phyloP scores from a whole-genome alignment of 2,888 invertebrate genomes.

The Chloroclysta siterata region DNA sequence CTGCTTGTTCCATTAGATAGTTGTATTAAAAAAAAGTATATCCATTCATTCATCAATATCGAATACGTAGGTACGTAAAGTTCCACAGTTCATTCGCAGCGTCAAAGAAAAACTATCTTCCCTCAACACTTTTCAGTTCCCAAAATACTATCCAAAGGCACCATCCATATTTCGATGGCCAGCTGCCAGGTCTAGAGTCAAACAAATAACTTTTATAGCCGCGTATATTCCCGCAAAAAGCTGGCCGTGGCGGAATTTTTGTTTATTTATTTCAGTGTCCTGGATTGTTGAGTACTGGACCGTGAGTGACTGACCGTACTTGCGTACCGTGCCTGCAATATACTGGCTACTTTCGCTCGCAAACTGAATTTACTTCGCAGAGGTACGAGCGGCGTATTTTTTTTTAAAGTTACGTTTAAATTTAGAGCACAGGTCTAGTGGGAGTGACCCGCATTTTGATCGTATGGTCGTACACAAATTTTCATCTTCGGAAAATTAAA shows the following conservation, averaged over 20 bases:
- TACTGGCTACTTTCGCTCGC: constrained; percentile 1
- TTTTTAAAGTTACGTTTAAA: background rate
- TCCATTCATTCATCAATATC: too few species aligned
- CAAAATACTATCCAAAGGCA: constrained; percentile 16
- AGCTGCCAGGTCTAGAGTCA: constrained; percentile 39
- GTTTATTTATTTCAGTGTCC: constrained; percentile 32
- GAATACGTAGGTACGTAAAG: background rate
- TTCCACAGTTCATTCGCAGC: background rate
- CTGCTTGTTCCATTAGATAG: too few species aligned
- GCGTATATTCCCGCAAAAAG: constrained; percentile 41
- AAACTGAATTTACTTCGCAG: constrained; percentile 1
- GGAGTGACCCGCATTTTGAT: too few species aligned
- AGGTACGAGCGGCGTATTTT: background rate
- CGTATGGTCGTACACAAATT: too few species aligned
- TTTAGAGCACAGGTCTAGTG: too few species aligned
- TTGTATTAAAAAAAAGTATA: too few species aligned
- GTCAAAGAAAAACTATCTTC: background rate
- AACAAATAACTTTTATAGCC: constrained; percentile 47
- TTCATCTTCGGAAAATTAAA: too few species aligned
- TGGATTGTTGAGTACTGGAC: constrained; percentile 23
- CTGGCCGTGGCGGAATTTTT: constrained; percentile 26
- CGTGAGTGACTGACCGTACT: constrained; percentile 15
- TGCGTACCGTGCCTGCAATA: constrained; percentile 7
- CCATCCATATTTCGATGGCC: constrained; percentile 39
- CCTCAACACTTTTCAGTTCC: constrained; percentile 1